Percentiles rank a stretch among this genome's conserved stretches.
These are phyloP conservation scores for Muscidifurax raptorellus DNA, from an alignment of 1,140 invertebrate species.

Conservation along the genomic window DNA sequence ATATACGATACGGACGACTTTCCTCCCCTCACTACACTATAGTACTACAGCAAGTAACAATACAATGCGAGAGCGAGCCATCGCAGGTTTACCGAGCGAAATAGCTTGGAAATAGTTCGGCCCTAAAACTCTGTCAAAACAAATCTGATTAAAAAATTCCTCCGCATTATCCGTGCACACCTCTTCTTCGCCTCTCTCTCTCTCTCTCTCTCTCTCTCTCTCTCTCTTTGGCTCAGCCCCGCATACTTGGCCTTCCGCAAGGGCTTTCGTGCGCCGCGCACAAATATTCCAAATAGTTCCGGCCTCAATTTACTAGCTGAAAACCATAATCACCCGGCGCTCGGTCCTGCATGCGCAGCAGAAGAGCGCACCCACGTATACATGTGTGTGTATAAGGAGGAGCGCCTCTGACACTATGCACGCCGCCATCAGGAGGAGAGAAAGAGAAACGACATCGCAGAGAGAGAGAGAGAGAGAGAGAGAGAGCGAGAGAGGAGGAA, in stretches of 20 bases:
- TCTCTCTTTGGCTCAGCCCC: neutral
- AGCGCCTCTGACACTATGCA: constrained; percentile 28
- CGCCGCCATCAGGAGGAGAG: neutral
- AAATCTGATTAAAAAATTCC: constrained; percentile 40
- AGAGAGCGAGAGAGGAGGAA: constrained; percentile 15
- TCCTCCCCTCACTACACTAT: neutral
- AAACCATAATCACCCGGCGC: constrained; percentile 42
- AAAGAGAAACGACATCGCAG: neutral
- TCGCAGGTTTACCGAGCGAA: neutral
- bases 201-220: neutral
- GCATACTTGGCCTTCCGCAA: neutral
- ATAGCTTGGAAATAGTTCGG: constrained; percentile 8
- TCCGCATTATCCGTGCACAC: neutral
- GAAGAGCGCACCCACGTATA: constrained; percentile 14
- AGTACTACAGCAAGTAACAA: too few relatives aligned
- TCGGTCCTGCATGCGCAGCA: neutral
- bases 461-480: neutral
- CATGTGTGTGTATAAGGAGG: neutral
- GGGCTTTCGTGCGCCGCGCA: neutral
- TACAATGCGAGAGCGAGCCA: neutral
- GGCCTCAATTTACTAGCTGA: constrained; percentile 37
- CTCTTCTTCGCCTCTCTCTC: neutral
- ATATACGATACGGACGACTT: neutral
- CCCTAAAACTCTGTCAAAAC: neutral
- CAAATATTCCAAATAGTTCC: constrained; percentile 43